Evolutionary conservation across 2,797 vertebrate genomes (phyloP), one percentile per base, ranked within the genome.

Genomic region (Threskiornis aethiopicus): DNA sequence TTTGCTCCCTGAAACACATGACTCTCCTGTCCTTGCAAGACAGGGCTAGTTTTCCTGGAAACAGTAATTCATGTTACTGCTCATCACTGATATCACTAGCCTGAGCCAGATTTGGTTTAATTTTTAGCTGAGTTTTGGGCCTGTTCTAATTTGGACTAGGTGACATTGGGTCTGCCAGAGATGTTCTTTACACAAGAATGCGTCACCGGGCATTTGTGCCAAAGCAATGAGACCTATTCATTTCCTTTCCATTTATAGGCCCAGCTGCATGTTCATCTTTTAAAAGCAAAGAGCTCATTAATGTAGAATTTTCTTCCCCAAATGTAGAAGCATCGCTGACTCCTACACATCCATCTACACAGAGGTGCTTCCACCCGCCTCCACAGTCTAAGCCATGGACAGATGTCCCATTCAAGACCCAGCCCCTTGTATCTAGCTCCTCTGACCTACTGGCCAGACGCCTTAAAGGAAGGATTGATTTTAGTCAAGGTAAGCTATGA

Each of bases 231-330:
- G 46, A n/a, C 59, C 51, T n/a, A 22, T 70, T 92, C 37, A 77
- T 93, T 94, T 82, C 35, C n/a, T 85, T 87, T 83, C 81, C 46
- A 33, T 77, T 87, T 66, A 52, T 28, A 94, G 82, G 71, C 9
- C 9, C 42, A 54, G 65, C 78, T 86, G 29, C 20, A 9, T 5
- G 35, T 22, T 85, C 41, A 15, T 61, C 42, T 85, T 84, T 46
- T 61, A 42, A 71, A 75, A 89, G 49, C 49, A 39, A 76, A 85
- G 51, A 54, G 29, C 14, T 87, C 33, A 46, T 61, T 65, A 59
- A 44, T 5, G 3, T 28, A 58, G 54, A 78, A 33, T 77, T 85
- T 83, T 91, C n/a, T 85, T 58, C n/a, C 49, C 46, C 26, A 73
- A 18, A 52, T 20, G n/a, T 20, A 59, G 41, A 58, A 70, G 31